Base-by-base conservation (phyloP, 1,140 invertebrate species). In the Caenorhabditis inopinata region DNA sequence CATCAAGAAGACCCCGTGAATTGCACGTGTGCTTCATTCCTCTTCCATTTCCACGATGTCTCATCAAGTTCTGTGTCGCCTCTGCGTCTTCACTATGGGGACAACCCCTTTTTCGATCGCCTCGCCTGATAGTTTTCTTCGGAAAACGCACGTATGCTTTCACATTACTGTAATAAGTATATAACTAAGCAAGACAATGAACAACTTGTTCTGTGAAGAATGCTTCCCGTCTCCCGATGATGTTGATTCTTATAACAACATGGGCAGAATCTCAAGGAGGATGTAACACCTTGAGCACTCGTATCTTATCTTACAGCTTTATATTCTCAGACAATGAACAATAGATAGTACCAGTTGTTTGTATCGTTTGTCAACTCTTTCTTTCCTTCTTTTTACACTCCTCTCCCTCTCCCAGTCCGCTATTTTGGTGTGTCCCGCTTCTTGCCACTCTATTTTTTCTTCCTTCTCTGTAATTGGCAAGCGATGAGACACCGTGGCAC, bases 1-100 rank as follows among this genome's bases (percentile, higher is more conserved):
- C 58, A 68, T 68, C 58, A 38, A 68, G 38, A 68, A 68, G 58
- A 38, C 35, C 58, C 35, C 58, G 58, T 68, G 58, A 35, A 23
- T 32, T 38, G n/a, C 58, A 38, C 58, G n/a, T 68, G 58, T 14
- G 16, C 38, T 42, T 14, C 12, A 5, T 0, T n/a, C 12, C 58
- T 68, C 58, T 42, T 38, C n/a, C 18, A 2, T 68, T 42, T 21
- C 7, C 11, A 7, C 32, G 21, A 16, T 68, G 38, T 42, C 29
- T 68, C 58, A 38, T 35, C 58, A 68, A 11, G 35, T 21, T 68
- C 2, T 38, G 58, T 68, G 58, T 38, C 58, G 27, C 58, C 58
- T 68, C 58, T 68, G 58, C 58, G 58, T 68, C 58, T 68, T 21
- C 16, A 38, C 32, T 3, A 35, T 18, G 58, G 58, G 58, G 32